A percentile compares a stretch with the other conserved stretches of the same genome.
These are phyloP conservation scores for Paedocypris sp. DNA, from an alignment of 2,113 vertebrate genomes.

Conservation along the genomic window DNA sequence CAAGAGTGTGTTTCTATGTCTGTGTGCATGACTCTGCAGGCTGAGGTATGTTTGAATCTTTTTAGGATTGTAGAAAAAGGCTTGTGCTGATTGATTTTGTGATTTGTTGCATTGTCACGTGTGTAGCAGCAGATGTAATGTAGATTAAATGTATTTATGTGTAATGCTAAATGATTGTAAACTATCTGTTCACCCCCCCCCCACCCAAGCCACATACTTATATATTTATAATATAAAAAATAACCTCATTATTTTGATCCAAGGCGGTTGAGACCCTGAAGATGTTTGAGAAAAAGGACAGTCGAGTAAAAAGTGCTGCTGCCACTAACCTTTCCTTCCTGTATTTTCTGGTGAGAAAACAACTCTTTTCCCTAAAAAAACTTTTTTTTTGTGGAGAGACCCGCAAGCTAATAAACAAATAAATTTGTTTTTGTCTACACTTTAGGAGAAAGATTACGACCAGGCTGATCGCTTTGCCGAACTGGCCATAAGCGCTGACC, in stretches of 20 bases:
- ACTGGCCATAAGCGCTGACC: conserved; percentile 83
- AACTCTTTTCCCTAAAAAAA: neutral
- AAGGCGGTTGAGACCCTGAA: conserved; percentile 90
- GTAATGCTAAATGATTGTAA: neutral
- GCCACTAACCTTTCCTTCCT: conserved; percentile 93
- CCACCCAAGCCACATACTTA: neutral
- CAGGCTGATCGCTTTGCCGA: conserved; percentile 88
- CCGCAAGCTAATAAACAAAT: no score
- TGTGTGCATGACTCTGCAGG: conserved; percentile 54
- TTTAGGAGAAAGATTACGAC: conserved; percentile 80
- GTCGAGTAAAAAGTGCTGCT: conserved; percentile 88
- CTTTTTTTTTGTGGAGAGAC: no score
- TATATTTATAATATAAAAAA: no score
- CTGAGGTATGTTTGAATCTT: conserved; percentile 58
- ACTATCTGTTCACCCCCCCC: neutral
- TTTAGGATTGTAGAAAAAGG: conserved; percentile 16
- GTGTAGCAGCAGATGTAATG: neutral
- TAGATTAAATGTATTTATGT: neutral
- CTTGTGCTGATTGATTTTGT: neutral
- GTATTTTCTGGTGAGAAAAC: conserved; percentile 77
- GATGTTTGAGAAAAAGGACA: conserved; percentile 93
- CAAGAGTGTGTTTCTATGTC: no score
- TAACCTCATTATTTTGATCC: neutral
- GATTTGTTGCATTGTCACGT: neutral
- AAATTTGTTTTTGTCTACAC: neutral